Evolutionary conservation across 2,797 vertebrate genomes (phyloP).

Genomic region (Falco concolor): DNA sequence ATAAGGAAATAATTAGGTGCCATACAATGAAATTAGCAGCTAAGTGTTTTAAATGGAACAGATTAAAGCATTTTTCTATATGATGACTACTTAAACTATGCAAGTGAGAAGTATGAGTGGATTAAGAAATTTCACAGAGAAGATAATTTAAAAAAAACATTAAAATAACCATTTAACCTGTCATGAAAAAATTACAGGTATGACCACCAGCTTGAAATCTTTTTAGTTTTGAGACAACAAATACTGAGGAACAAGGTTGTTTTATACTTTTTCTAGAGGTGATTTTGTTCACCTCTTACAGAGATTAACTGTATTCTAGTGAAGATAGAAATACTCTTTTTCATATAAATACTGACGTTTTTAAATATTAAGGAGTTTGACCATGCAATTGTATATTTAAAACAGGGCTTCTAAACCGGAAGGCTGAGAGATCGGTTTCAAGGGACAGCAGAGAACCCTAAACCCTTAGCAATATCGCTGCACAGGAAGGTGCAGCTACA

Average conservation of each 20-base stretch:
- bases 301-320: background rate
- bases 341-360: background rate
- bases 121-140: background rate
- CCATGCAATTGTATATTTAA: background rate
- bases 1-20: background rate
- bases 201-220: background rate
- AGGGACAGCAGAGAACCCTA: background rate
- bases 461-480: background rate
- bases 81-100: background rate
- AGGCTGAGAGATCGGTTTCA: background rate
- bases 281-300: background rate
- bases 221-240: background rate
- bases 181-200: background rate
- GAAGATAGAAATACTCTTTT: background rate
- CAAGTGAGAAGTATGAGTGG: background rate
- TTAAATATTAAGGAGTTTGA: background rate
- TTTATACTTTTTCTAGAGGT: background rate
- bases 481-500: background rate
- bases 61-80: background rate
- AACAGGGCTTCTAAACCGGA: background rate
- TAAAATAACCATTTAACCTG: background rate
- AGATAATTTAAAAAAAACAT: background rate
- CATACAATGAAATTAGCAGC: background rate
- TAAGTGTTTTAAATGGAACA: background rate
- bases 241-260: background rate